Evolutionary conservation across 2,113 vertebrate species (phyloP), one percentile per base, ranked within the genome.

Genomic region (Patagioenas fasciata): DNA sequence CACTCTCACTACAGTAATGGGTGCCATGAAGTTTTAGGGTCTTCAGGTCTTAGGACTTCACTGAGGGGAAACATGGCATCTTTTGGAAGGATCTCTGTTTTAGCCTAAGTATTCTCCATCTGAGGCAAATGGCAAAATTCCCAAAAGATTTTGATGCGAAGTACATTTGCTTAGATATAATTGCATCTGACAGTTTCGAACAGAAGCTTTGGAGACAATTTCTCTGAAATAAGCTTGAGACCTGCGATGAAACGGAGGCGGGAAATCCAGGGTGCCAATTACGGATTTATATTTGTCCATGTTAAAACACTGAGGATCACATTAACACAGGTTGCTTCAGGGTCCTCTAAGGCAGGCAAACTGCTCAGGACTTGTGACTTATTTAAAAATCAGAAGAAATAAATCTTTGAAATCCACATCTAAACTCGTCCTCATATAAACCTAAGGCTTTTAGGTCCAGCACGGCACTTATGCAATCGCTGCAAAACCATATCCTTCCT

Each of bases 401-500:
- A 38, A 25, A 69, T 60, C 74, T 87, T 95, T 38, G 47, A 89
- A 91, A 96, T 88, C 73, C 58, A 67, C 53, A 77, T 80, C 60
- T 80, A 29, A 96, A 81, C 40, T 92, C 42, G 3, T 58, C 84
- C 91, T 86, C 53, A 61, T 44, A 67, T 97, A 86, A 95, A 80
- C 70, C 61, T 40, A 65, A 58, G 25, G n/a, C 58, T 88, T 85
- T 48, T 66, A 81, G 92, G 74, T 80, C 47, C 75, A 71, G 17
- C 29, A 42, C 24, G 47, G 50, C 56, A 80, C 87, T 96, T 88
- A 89, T 28, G 58, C 77, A 94, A 86, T 70, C 82, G 85, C 93
- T 95, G 77, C 70, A 93, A 94, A 95, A 93, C 86, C 95, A 94
- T 88, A 95, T 88, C 91, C 96, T 96, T 94, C 96, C 93, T 94